These are phyloP conservation scores for Brachyalestes nurse DNA, from an alignment of 2,797 vertebrate genomes.

Conservation along the genomic window DNA sequence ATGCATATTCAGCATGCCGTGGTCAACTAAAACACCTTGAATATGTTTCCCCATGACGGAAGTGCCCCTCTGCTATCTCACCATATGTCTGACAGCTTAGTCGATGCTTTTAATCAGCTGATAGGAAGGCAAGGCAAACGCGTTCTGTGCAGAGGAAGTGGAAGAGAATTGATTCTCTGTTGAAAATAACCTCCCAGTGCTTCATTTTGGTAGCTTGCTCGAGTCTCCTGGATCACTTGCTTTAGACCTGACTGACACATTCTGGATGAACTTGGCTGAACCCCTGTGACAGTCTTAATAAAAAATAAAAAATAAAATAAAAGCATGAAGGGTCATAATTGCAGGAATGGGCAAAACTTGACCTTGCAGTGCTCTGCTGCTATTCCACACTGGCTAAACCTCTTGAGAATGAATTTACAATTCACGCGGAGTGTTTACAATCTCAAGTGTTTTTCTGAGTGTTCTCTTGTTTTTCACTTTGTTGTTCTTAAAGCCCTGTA, in stretches of 20 bases:
- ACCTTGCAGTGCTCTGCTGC: too few species aligned
- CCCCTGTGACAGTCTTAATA: conserved; percentile 42
- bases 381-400: too few species aligned
- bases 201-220: not conserved
- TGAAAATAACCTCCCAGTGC: not conserved
- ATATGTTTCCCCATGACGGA: conserved; percentile 12
- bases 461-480: too few species aligned
- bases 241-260: not conserved
- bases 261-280: conserved; percentile 21
- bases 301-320: conserved; percentile 6
- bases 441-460: too few species aligned
- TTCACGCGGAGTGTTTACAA: too few species aligned
- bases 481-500: too few species aligned
- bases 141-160: conserved; percentile 17
- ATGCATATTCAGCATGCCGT: not conserved
- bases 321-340: not conserved
- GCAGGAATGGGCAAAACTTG: too few species aligned
- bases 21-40: conserved; percentile 11
- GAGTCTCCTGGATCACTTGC: not conserved
- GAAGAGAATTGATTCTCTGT: conserved; percentile 28
- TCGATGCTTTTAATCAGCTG: conserved; percentile 52
- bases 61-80: conserved; percentile 10
- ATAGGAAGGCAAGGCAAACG: conserved; percentile 35
- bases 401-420: too few species aligned
- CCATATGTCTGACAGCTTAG: conserved; percentile 16